Percentiles rank a stretch among this genome's conserved stretches.
These are phyloP conservation scores for Enteromius radiatus DNA, from an alignment of 2,797 vertebrate species.

Conservation along the genomic window DNA sequence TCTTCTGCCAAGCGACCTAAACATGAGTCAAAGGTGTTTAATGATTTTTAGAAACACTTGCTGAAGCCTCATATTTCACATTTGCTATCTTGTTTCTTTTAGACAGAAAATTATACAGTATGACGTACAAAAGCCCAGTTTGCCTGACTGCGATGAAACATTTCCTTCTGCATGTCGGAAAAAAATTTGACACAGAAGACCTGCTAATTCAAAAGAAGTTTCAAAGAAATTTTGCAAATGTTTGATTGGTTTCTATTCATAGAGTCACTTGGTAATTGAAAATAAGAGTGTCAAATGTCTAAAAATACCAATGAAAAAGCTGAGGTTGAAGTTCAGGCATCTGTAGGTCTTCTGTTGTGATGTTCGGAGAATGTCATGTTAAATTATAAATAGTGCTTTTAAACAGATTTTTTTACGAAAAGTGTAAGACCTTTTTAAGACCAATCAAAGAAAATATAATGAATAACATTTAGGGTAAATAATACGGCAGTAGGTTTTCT, in stretches of 20 bases:
- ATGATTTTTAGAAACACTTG: conserved; percentile 31
- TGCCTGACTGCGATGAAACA: not conserved
- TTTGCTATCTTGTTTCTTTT: conserved; percentile 23
- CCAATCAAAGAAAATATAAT: not conserved
- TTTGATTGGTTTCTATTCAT: conserved; percentile 37
- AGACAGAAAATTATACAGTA: conserved; percentile 2
- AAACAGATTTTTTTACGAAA: not conserved
- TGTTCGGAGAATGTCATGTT: conserved; percentile 20
- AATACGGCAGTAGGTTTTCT: not conserved
- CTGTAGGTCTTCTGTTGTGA: not conserved
- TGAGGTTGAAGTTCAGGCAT: conserved; percentile 1
- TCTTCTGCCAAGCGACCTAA: conserved; percentile 28
- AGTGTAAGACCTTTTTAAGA: not conserved
- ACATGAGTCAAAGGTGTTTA: conserved; percentile 41
- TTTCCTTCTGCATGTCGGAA: conserved; percentile 4
- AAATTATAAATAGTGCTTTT: conserved; percentile 3
- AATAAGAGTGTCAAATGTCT: conserved; percentile 26
- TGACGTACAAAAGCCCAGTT: not conserved
- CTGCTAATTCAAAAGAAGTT: not conserved
- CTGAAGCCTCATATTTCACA: conserved; percentile 31
- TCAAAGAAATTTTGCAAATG: conserved; percentile 6
- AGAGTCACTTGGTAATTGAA: conserved; percentile 11
- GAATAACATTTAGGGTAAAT: not conserved
- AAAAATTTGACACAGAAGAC: not conserved
- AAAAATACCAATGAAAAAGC: conserved; percentile 20